Base-by-base conservation (phyloP, 2,113 vertebrate species). In the Eublepharis macularius region DNA sequence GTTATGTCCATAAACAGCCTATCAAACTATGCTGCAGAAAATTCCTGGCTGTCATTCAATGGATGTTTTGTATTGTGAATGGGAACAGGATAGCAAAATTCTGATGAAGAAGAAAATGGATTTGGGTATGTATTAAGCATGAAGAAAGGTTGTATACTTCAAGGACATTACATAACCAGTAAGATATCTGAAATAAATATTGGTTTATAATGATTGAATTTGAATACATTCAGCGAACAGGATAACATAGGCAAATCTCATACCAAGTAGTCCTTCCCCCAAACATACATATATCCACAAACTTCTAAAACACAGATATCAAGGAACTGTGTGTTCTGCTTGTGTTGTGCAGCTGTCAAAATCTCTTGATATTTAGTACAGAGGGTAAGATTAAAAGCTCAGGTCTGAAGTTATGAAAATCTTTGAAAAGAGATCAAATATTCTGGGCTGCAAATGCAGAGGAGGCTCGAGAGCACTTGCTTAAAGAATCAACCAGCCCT, bases 301-400 rank as follows among this genome's bases (percentile, higher is more conserved):
- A 29, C 17, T 32, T 54, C 65, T 82, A 76, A 85, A 89, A 86
- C 6, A 87, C 80, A 81, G 60, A 32, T 83, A 39, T 0, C 2
- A 0, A 34, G 73, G 4, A 83, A 32, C 13, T 81, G 1, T 0
- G 0, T 26, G 57, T 76, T 41, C 34, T 77, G n/a, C n/a, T n/a
- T n/a, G 1, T 14, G 91, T 83, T 39, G 70, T 1, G 41, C 77
- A 85, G 47, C 47, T 88, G 29, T 34, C 54, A 78, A 70, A n/a
- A 77, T 39, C 73, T 66, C 90, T 91, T 89, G 85, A 86, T 90
- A 88, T 4, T 12, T 0, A 1, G 90, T 78, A 68, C 41, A 81
- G 86, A 57, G 26, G 66, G 29, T 6, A 66, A 88, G 81, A 81
- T 77, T 82, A 88, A 88, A 86, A 87, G 86, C 51, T 84, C 14